Conservation (phyloP, 1,140 invertebrate species). For the Eciton burchellii region DNA sequence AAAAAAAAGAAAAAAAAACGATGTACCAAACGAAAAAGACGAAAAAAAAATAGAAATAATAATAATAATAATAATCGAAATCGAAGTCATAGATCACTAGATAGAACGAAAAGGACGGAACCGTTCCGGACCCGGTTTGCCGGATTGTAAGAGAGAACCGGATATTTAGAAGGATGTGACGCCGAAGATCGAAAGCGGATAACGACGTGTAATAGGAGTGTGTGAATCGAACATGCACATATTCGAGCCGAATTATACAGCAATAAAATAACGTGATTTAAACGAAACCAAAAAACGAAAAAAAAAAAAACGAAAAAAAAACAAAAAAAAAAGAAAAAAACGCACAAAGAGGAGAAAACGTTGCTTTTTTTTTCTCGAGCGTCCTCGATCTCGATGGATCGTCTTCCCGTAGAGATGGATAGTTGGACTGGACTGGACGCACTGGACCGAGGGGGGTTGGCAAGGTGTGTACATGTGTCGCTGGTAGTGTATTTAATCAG, state of each 20-base stretch:
- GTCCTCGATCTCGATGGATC: slow-evolving; percentile 78
- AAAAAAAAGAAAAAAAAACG: too few relatives aligned
- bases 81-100: slow-evolving; percentile 58
- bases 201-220: slow-evolving; percentile 42
- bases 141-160: slow-evolving; percentile 64
- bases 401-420: slow-evolving; percentile 69
- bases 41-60: too few relatives aligned
- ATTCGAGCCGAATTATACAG: slow-evolving; percentile 26
- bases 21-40: slow-evolving; percentile 39
- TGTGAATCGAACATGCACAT: slow-evolving; percentile 26
- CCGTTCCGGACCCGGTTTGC: slow-evolving; percentile 40
- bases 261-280: slow-evolving; percentile 25
- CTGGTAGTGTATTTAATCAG: slow-evolving; percentile 32
- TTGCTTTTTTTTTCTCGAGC: slow-evolving; percentile 75
- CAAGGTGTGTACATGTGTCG: slow-evolving; percentile 48
- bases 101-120: slow-evolving; percentile 47
- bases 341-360: slow-evolving; percentile 69
- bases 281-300: slow-evolving; percentile 57
- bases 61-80: slow-evolving; percentile 50
- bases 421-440: slow-evolving; percentile 46
- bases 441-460: slow-evolving; percentile 60
- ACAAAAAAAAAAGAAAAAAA: slow-evolving; percentile 38
- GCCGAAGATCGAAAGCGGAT: slow-evolving; percentile 63
- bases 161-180: slow-evolving; percentile 62
- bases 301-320: slow-evolving; percentile 67